Evolutionary conservation across 2,113 vertebrate species (phyloP).

Genomic region (Irena cyanogastra): DNA sequence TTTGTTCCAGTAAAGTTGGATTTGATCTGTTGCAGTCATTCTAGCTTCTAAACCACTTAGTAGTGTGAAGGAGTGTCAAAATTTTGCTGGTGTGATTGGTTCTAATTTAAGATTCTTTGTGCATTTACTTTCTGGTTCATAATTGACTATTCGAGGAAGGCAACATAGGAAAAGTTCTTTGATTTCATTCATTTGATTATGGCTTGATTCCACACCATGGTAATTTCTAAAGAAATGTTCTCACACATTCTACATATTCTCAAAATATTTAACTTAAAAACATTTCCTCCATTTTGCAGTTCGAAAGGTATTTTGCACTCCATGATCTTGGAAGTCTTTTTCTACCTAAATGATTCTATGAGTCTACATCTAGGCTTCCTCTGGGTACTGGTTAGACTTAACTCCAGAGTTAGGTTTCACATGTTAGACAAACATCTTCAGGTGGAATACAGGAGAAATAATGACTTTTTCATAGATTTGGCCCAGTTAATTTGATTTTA

Average conservation of each 20-base stretch:
- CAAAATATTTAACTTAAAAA: not conserved
- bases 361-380: not conserved
- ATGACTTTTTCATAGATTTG: not conserved
- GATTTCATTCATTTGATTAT: not conserved
- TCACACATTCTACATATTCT: not conserved
- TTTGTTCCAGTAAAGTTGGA: constrained; percentile 13
- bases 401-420: not conserved
- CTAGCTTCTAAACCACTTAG: not conserved
- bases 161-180: not conserved
- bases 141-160: not conserved
- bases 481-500: not conserved
- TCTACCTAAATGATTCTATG: not conserved
- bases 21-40: not conserved
- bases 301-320: not conserved
- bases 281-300: not conserved
- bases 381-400: not conserved
- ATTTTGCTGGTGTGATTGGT: not conserved
- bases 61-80: not conserved
- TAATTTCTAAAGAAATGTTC: not conserved
- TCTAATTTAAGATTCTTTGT: not conserved
- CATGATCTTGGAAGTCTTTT: not conserved
- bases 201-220: not conserved
- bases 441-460: not conserved
- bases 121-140: not conserved
- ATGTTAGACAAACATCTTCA: not conserved